Percentiles rank a stretch among this genome's conserved stretches.
These are phyloP conservation scores for Cataglyphis albicans DNA, from an alignment of 2,888 invertebrate genomes.

Conservation along the genomic window DNA sequence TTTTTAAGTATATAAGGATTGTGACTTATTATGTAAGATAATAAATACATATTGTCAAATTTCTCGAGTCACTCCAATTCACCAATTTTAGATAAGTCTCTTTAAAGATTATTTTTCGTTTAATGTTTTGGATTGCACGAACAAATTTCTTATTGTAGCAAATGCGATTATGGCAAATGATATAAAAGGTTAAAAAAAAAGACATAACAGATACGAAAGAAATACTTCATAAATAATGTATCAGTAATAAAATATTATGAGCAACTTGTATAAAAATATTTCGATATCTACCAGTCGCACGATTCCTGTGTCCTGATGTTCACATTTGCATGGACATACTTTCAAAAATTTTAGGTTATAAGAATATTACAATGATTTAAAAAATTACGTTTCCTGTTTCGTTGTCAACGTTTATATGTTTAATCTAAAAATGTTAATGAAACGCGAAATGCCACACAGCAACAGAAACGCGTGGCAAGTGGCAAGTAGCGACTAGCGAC, in stretches of 20 bases:
- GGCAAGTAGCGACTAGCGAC: no score
- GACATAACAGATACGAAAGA: background rate
- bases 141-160: background rate
- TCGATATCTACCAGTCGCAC: conserved; percentile 6
- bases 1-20: background rate
- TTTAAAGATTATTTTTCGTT: background rate
- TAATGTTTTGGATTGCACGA: background rate
- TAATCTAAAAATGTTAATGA: background rate
- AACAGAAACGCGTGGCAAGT: background rate
- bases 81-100: background rate
- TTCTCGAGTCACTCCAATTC: background rate
- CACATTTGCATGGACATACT: background rate
- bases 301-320: background rate
- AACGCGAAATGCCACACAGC: background rate
- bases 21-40: conserved; percentile 19
- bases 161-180: background rate
- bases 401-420: background rate
- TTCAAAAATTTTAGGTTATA: background rate
- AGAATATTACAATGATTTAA: background rate
- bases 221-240: background rate
- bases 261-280: background rate
- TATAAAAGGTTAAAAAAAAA: background rate
- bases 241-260: background rate
- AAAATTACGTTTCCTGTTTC: background rate
- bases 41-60: background rate